Conservation (phyloP, 2,113 vertebrate genomes). For the Antennarius striatus region DNA sequence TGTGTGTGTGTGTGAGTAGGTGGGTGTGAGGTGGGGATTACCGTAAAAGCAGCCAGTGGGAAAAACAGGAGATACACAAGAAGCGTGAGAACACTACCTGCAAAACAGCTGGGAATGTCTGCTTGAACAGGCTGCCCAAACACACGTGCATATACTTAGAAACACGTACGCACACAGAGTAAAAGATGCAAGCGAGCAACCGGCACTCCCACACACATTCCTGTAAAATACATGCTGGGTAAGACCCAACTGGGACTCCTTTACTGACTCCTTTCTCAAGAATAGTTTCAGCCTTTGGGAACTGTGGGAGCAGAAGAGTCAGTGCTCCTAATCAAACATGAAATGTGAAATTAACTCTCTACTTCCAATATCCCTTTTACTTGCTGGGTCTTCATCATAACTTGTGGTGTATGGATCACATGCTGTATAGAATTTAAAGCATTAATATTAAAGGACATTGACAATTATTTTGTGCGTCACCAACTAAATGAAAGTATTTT, state of each 20-base stretch:
- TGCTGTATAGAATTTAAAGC: not conserved
- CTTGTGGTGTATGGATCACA: not conserved
- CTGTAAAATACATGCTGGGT: conserved; percentile 40
- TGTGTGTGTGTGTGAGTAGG: conserved; percentile 36
- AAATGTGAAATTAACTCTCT: too few relatives aligned
- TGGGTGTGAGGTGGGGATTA: conserved; percentile 51
- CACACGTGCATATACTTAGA: conserved; percentile 30
- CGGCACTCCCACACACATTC: conserved; percentile 35
- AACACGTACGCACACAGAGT: conserved; percentile 28
- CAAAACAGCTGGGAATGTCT: conserved; percentile 70
- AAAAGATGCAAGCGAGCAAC: conserved; percentile 13
- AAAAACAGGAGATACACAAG: conserved; percentile 68
- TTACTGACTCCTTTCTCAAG: conserved; percentile 42
- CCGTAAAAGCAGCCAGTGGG: conserved; percentile 56
- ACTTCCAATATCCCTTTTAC: too few relatives aligned
- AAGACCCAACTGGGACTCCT: conserved; percentile 36
- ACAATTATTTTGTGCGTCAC: too few relatives aligned
- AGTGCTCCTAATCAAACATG: not conserved
- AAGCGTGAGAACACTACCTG: conserved; percentile 72
- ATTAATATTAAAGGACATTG: too few relatives aligned
- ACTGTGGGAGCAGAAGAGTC: conserved; percentile 7
- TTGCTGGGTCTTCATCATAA: too few relatives aligned
- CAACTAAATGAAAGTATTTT: too few relatives aligned
- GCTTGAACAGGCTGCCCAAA: conserved; percentile 43
- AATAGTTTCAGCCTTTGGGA: conserved; percentile 25